Percentiles rank a stretch among this genome's conserved stretches.
These are phyloP conservation scores for Drosophila fuyamai DNA, from an alignment of 1,140 invertebrate species.

Conservation along the genomic window DNA sequence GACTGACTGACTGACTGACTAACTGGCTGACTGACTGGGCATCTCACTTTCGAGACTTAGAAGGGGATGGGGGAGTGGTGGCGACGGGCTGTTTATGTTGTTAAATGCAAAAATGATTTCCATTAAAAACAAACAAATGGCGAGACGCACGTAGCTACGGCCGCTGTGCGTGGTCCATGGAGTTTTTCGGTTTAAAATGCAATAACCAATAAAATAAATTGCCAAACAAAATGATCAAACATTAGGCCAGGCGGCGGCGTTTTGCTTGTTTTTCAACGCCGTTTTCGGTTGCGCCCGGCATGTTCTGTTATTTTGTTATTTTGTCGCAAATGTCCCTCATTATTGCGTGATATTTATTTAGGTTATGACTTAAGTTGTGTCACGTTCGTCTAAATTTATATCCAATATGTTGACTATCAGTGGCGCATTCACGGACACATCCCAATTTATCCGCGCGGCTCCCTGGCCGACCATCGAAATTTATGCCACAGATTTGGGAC, in stretches of 20 bases:
- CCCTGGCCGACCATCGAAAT: conserved; percentile 32
- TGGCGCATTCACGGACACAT: conserved; percentile 60
- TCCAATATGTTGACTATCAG: conserved; percentile 79
- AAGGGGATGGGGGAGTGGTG: conserved; percentile 31
- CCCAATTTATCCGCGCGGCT: conserved; percentile 32
- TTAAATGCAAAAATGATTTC: conserved; percentile 83
- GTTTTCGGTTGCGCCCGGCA: conserved; percentile 9
- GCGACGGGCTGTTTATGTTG: conserved; percentile 73
- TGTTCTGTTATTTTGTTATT: conserved; percentile 53
- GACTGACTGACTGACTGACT: conserved; percentile 24
- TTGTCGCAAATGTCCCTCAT: conserved; percentile 80
- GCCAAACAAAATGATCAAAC: conserved; percentile 79
- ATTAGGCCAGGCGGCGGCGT: conserved; percentile 60
- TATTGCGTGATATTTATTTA: conserved; percentile 84
- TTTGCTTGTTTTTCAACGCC: conserved; percentile 35
- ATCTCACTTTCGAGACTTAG: conserved; percentile 33
- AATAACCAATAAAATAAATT: conserved; percentile 83
- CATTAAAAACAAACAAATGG: conserved; percentile 75
- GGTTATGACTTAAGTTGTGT: conserved; percentile 83
- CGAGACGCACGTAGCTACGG: conserved; percentile 64
- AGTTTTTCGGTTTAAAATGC: conserved; percentile 74
- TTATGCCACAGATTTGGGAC: conserved; percentile 69
- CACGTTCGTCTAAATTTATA: conserved; percentile 79
- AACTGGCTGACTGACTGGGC: conserved; percentile 41
- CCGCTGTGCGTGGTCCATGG: conserved; percentile 42